Conservation (phyloP, 2,888 invertebrate species). For the Linnaemya vulpina region DNA sequence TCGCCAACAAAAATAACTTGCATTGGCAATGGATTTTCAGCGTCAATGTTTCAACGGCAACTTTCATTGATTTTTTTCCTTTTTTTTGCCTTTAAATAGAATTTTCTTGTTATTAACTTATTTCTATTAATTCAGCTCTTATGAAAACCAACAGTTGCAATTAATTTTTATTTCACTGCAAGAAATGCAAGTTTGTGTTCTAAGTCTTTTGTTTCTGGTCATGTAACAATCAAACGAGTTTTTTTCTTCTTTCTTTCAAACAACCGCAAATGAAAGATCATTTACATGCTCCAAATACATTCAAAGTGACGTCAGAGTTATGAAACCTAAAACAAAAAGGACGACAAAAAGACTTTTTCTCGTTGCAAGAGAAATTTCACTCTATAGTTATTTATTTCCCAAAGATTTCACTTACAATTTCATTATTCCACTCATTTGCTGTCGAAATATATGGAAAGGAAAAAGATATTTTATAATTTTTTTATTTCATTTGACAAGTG, state of each 20-base stretch:
- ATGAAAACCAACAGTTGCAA: conserved; percentile 5
- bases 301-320: conserved; percentile 45
- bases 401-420: too few relatives aligned
- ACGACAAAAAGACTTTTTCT: too few relatives aligned
- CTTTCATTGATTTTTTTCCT: conserved; percentile 59
- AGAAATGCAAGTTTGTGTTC: conserved; percentile 45
- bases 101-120: conserved; percentile 41
- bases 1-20: conserved; percentile 28
- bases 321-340: background rate
- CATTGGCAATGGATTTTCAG: conserved; percentile 70
- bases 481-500: too few relatives aligned
- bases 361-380: too few relatives aligned
- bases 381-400: too few relatives aligned
- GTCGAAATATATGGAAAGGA: too few relatives aligned
- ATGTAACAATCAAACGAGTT: conserved; percentile 17
- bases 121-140: conserved; percentile 53
- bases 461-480: too few relatives aligned
- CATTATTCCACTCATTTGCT: too few relatives aligned
- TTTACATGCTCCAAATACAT: background rate
- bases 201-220: conserved; percentile 60
- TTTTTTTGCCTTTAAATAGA: conserved; percentile 42
- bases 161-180: conserved; percentile 12
- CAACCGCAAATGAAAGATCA: background rate
- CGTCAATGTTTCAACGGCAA: conserved; percentile 62
- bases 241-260: background rate